Conservation (phyloP, 2,797 vertebrate genomes). For the Erpetoichthys calabaricus region DNA sequence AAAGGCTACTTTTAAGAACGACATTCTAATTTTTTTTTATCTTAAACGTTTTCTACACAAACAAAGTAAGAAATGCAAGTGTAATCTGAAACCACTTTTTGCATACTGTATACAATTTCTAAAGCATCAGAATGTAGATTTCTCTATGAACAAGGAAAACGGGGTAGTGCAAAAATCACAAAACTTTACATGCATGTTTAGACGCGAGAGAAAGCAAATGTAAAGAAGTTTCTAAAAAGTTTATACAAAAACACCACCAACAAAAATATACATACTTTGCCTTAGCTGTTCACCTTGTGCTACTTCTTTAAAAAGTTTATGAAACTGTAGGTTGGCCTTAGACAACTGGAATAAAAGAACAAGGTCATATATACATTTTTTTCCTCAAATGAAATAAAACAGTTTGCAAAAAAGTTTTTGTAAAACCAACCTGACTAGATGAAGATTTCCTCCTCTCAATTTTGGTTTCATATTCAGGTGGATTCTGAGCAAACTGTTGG, state of each 20-base stretch:
- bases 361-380: slow-evolving; percentile 17
- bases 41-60: neutral
- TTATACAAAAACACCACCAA: neutral
- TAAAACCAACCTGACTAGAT: slow-evolving; percentile 61
- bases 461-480: slow-evolving; percentile 62
- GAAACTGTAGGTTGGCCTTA: slow-evolving; percentile 79
- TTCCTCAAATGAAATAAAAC: neutral
- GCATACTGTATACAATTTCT: no score
- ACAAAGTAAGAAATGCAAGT: no score
- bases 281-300: slow-evolving; percentile 68
- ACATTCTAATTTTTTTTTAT: neutral
- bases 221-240: neutral
- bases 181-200: no score
- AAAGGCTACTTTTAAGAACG: neutral
- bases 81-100: neutral
- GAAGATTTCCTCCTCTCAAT: slow-evolving; percentile 70
- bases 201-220: neutral
- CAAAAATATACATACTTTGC: slow-evolving; percentile 63
- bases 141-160: no score
- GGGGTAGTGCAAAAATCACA: no score
- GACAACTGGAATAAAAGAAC: slow-evolving; percentile 53
- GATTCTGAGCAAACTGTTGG: slow-evolving; percentile 42
- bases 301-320: slow-evolving; percentile 86
- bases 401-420: neutral
- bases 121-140: neutral